phyloP scores from a whole-genome alignment of 2,888 invertebrate genomes.

The Hipparchia semele region DNA sequence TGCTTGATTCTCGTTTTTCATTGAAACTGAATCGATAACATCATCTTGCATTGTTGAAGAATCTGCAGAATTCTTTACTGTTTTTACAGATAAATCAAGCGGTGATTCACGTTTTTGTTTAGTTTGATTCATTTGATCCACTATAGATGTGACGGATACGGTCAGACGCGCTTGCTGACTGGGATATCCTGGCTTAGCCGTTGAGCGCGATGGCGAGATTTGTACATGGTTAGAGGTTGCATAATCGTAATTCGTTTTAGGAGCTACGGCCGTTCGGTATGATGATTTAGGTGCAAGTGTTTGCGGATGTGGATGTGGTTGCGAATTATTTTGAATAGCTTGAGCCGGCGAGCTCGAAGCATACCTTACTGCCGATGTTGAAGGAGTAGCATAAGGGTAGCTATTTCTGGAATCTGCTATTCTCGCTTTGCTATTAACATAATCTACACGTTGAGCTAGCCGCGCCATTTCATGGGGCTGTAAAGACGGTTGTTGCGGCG shows the following conservation, averaged over 20 bases:
- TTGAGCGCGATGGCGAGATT: constrained; percentile 65
- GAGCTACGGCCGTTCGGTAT: constrained; percentile 59
- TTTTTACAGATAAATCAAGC: constrained; percentile 94
- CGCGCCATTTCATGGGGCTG: constrained; percentile 61
- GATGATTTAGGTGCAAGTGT: constrained; percentile 55
- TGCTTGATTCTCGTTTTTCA: constrained; percentile 64
- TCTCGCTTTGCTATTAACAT: constrained; percentile 55
- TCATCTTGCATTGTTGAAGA: constrained; percentile 92
- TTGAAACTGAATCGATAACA: constrained; percentile 71
- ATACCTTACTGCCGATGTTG: constrained; percentile 67
- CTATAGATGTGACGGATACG: constrained; percentile 75
- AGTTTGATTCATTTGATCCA: constrained; percentile 76
- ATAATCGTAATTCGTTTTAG: constrained; percentile 69
- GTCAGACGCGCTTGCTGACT: constrained; percentile 76
- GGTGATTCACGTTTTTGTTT: constrained; percentile 89
- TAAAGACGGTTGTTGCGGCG: constrained; percentile 59
- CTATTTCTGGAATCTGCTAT: constrained; percentile 58
- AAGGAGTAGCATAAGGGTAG: constrained; percentile 67
- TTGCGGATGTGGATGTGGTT: constrained; percentile 26
- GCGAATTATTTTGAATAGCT: constrained; percentile 59
- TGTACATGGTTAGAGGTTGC: constrained; percentile 60
- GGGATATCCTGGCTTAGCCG: constrained; percentile 66
- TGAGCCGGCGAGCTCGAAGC: constrained; percentile 57
- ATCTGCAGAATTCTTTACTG: constrained; percentile 93
- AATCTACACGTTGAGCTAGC: constrained; percentile 61